These are phyloP conservation scores for Helicoverpa armigera DNA, from an alignment of 1,140 invertebrate species.

Conservation along the genomic window DNA sequence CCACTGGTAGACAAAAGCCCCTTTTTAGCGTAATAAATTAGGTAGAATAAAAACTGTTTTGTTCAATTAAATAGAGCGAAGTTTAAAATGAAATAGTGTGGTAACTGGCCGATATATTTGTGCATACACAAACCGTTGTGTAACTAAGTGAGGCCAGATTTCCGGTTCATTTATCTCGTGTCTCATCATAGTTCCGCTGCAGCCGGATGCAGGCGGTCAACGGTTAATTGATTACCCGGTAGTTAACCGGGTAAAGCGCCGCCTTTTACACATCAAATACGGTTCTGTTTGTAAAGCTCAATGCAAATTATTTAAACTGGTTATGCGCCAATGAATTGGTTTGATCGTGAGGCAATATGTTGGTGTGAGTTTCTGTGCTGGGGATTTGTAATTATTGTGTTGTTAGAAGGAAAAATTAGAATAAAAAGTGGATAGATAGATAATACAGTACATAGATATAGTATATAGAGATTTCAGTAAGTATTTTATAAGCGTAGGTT, in stretches of 20 bases:
- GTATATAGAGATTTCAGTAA: no score
- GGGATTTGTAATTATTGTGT: not conserved
- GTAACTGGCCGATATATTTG: not conserved
- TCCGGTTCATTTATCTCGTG: conserved; percentile 73
- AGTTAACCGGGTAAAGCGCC: conserved; percentile 63
- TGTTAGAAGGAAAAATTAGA: not conserved
- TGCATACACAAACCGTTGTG: conserved; percentile 23
- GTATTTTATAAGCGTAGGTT: no score
- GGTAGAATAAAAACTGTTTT: no score
- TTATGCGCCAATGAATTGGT: conserved; percentile 7
- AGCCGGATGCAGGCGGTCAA: conserved; percentile 78
- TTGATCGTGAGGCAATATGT: conserved; percentile 7
- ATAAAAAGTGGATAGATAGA: not conserved
- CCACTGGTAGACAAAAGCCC: no score
- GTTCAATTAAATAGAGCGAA: no score
- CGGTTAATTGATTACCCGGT: conserved; percentile 83
- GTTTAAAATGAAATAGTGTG: no score
- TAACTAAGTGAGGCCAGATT: conserved; percentile 60
- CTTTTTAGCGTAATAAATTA: no score
- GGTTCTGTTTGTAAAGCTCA: conserved; percentile 31
- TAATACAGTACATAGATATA: no score
- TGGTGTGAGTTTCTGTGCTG: not conserved
- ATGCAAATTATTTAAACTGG: conserved; percentile 40
- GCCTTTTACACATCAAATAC: conserved; percentile 40
- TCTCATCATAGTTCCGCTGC: conserved; percentile 73